Conservation (phyloP, 2,888 invertebrate genomes). For the Callinectes sapidus region DNA sequence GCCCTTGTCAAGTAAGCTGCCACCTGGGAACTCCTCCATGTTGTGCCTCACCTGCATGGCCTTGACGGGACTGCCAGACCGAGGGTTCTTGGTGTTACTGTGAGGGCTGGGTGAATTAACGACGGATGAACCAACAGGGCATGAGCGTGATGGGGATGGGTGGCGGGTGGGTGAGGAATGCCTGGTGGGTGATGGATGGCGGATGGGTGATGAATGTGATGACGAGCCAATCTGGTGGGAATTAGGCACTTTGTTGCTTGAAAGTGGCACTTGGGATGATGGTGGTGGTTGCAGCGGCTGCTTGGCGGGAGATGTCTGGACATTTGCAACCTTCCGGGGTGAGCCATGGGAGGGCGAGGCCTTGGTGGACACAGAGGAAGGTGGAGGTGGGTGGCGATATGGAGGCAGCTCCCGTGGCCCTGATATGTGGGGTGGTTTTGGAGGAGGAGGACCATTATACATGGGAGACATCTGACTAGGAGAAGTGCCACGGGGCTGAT, state of each 20-base stretch:
- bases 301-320: constrained; percentile 54
- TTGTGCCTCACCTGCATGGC: constrained; percentile 39
- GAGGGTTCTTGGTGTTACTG: constrained; percentile 25
- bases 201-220: constrained; percentile 59
- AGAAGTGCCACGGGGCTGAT: constrained; percentile 54
- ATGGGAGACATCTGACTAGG: constrained; percentile 63
- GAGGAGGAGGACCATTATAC: constrained; percentile 62
- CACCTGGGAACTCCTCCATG: constrained; percentile 41
- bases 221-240: constrained; percentile 46
- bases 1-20: constrained; percentile 36
- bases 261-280: constrained; percentile 54
- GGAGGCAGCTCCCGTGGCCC: constrained; percentile 68
- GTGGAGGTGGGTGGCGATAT: constrained; percentile 71
- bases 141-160: constrained; percentile 56
- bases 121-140: not conserved
- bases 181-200: constrained; percentile 64
- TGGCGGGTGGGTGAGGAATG: constrained; percentile 56
- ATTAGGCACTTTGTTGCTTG: constrained; percentile 54
- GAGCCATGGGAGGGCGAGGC: constrained; percentile 58
- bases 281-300: constrained; percentile 40
- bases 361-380: constrained; percentile 61
- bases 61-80: constrained; percentile 57
- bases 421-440: constrained; percentile 63
- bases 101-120: constrained; percentile 28
- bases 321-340: constrained; percentile 52